phyloP scores from a whole-genome alignment of 2,888 invertebrate species.

The Yponomeuta cagnagella region DNA sequence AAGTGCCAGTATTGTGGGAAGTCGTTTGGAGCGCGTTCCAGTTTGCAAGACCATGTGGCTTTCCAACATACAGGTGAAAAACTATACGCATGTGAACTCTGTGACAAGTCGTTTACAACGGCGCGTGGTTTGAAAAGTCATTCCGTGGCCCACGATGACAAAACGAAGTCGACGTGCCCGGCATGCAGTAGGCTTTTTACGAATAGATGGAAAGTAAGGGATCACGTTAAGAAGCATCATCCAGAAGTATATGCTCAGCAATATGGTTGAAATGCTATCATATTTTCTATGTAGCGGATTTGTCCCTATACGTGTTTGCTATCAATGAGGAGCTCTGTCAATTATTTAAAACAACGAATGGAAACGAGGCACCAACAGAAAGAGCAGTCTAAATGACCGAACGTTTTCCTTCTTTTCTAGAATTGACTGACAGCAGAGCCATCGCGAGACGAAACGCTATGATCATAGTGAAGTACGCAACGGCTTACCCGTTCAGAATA shows the following conservation, averaged over 20 bases:
- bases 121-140: conserved; percentile 17
- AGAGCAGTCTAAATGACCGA: conserved; percentile 27
- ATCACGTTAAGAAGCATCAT: conserved; percentile 23
- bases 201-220: conserved; percentile 12
- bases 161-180: conserved; percentile 20
- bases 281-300: not conserved
- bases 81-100: conserved; percentile 20
- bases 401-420: conserved; percentile 50
- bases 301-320: not conserved
- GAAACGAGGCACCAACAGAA: conserved; percentile 14
- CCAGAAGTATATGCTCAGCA: conserved; percentile 18
- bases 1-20: conserved; percentile 21
- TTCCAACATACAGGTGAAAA: conserved; percentile 9
- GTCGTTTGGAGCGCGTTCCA: not conserved
- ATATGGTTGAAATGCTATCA: not conserved
- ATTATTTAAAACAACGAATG: too few species aligned
- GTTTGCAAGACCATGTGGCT: not conserved
- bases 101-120: conserved; percentile 20
- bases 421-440: conserved; percentile 27
- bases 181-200: conserved; percentile 19
- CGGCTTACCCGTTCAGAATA: conserved; percentile 54
- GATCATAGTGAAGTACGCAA: conserved; percentile 47
- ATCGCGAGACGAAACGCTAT: conserved; percentile 53
- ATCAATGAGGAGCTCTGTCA: too few species aligned
- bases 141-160: conserved; percentile 21